A percentile compares a stretch with the other conserved stretches of the same genome.
Conservation (phyloP, 2,888 invertebrate genomes). For the Cheilosia impressa region DNA sequence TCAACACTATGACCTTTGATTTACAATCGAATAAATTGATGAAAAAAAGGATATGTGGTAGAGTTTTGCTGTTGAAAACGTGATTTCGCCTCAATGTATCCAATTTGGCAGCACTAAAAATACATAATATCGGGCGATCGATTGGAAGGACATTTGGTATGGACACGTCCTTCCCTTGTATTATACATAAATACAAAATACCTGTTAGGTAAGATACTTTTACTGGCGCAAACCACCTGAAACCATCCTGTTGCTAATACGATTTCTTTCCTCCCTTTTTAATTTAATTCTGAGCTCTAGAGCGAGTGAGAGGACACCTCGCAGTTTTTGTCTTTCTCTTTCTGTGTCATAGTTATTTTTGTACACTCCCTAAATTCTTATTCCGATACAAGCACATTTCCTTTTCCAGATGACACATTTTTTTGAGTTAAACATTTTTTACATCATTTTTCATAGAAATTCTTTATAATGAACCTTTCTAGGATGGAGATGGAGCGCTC, state of each 20-base stretch:
- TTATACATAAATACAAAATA: neutral
- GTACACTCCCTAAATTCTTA: constrained; percentile 11
- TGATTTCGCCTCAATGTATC: constrained; percentile 49
- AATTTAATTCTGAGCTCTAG: constrained; percentile 8
- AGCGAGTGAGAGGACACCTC: neutral
- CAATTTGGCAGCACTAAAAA: constrained; percentile 30
- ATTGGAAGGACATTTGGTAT: constrained; percentile 9
- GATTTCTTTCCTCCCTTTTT: neutral
- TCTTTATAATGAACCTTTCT: constrained; percentile 43
- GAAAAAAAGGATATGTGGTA: neutral
- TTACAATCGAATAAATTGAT: constrained; percentile 26
- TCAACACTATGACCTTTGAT: constrained; percentile 22
- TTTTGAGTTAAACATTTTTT: constrained; percentile 49
- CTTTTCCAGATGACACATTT: constrained; percentile 55
- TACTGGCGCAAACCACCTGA: neutral
- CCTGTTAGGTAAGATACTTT: constrained; percentile 24
- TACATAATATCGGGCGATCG: neutral
- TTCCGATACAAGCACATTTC: constrained; percentile 41
- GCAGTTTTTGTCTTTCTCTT: neutral
- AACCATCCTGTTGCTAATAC: constrained; percentile 21
- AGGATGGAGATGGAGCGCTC: neutral
- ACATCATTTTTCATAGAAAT: constrained; percentile 27
- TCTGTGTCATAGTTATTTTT: constrained; percentile 27
- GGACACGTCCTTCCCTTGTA: constrained; percentile 13
- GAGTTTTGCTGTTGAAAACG: constrained; percentile 19